Evolutionary conservation across 2,888 invertebrate genomes (phyloP), one percentile per base, ranked within the genome.

Genomic region (Cryptocephalus moraei): DNA sequence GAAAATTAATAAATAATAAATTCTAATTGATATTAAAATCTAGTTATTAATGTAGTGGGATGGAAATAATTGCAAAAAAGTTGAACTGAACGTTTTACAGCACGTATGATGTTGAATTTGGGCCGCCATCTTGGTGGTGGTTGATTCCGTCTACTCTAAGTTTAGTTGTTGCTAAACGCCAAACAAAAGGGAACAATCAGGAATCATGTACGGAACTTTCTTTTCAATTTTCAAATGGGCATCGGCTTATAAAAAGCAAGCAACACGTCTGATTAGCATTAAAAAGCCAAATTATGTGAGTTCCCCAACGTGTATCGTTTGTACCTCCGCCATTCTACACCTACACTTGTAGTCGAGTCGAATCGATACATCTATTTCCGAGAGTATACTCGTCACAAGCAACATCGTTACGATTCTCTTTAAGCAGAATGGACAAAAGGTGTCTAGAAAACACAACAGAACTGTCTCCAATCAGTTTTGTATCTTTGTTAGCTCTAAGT

Each of bases 111-210:
- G 61, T 50, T 52, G 54, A 49, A 47, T 49, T 57, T 52, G 51
- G 61, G 57, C 58, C 55, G 61, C 60, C 61, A 55, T 63, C 64
- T 11, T 22, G 13, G 12, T 13, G 11, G 10, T 62, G 55, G 59
- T 56, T 57, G 55, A 54, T 55, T 56, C 51, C 56, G 55, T 55
- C 58, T 31, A 22, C 40, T 31, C 22, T 12, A 36, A 10, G n/a
- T 13, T 66, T 66, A 67, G 64, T 65, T 59, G 62, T 64, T 63
- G 60, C 61, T 61, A 22, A 57, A 60, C 58, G 61, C 62, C 62
- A 22, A 22, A 22, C 65, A 65, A 65, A 63, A 63, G 63, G 63
- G 62, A 62, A 62, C 49, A 60, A 66, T 61, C 61, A 56, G 59
- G 14, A 49, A 41, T 45, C 11, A 22, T 22, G 22, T 22, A 22